Percentiles rank a stretch among this genome's conserved stretches.
Conservation (phyloP, 2,797 vertebrate species). For the Syngnathus rostellatus region DNA sequence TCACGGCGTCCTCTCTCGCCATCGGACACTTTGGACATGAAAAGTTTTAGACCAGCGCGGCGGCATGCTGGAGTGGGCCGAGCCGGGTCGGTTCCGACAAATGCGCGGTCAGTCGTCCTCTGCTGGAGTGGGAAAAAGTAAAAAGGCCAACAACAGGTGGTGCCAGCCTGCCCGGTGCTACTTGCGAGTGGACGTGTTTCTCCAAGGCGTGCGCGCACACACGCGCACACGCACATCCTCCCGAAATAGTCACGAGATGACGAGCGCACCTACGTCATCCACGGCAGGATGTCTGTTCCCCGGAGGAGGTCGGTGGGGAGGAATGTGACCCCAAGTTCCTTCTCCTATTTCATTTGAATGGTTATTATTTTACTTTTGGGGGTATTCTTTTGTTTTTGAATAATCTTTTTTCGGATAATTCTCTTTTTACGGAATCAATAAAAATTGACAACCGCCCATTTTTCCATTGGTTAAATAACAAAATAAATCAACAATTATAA, state of each 20-base stretch:
- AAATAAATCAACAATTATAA: not conserved
- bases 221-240: not conserved
- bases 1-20: constrained; percentile 94
- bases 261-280: not conserved
- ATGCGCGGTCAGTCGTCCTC: not conserved
- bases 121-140: not conserved
- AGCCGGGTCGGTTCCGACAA: not conserved
- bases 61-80: constrained; percentile 33
- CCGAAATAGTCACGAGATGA: not conserved
- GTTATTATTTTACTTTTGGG: too few relatives aligned
- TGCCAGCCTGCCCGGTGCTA: too few relatives aligned
- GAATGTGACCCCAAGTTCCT: not conserved
- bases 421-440: not conserved
- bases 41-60: constrained; percentile 60
- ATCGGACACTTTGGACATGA: constrained; percentile 70
- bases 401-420: not conserved
- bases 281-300: constrained; percentile 1
- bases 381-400: too few relatives aligned
- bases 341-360: not conserved
- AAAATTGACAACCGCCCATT: not conserved
- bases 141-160: not conserved
- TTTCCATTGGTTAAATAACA: not conserved
- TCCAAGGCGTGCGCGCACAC: not conserved
- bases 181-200: not conserved
- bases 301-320: not conserved